phyloP scores from a whole-genome alignment of 1,140 invertebrate genomes.

The Psix sp. region DNA sequence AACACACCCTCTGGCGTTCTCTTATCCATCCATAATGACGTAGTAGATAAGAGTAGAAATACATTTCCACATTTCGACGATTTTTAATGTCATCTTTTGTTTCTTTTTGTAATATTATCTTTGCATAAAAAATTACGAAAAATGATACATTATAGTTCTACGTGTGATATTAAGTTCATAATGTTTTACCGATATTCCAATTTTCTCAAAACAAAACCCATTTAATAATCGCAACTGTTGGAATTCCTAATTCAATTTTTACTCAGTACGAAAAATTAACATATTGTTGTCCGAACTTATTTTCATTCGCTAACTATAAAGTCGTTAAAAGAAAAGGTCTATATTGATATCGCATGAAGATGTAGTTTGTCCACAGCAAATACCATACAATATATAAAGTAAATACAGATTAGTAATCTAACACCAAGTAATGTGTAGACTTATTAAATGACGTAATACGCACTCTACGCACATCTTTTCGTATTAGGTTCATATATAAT shows the following conservation, averaged over 20 bases:
- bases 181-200: too few relatives aligned
- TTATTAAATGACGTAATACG: slow-evolving; percentile 3
- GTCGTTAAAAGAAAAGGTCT: too few relatives aligned
- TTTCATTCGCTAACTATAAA: too few relatives aligned
- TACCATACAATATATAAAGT: neutral
- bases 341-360: too few relatives aligned
- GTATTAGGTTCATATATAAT: slow-evolving; percentile 6
- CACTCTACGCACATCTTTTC: slow-evolving; percentile 11
- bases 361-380: too few relatives aligned
- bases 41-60: slow-evolving; percentile 16
- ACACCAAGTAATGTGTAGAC: neutral
- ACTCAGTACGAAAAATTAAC: too few relatives aligned
- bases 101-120: slow-evolving; percentile 5
- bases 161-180: too few relatives aligned
- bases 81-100: slow-evolving; percentile 9
- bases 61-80: slow-evolving; percentile 11
- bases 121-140: slow-evolving; percentile 11
- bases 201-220: too few relatives aligned
- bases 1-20: neutral
- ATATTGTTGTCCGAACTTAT: too few relatives aligned
- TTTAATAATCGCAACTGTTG: too few relatives aligned
- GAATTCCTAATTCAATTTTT: too few relatives aligned
- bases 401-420: slow-evolving; percentile 1
- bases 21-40: slow-evolving; percentile 3
- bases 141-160: too few relatives aligned